Evolutionary conservation across 2,888 invertebrate genomes (phyloP).

Genomic region (Ormyrus pomaceus): DNA sequence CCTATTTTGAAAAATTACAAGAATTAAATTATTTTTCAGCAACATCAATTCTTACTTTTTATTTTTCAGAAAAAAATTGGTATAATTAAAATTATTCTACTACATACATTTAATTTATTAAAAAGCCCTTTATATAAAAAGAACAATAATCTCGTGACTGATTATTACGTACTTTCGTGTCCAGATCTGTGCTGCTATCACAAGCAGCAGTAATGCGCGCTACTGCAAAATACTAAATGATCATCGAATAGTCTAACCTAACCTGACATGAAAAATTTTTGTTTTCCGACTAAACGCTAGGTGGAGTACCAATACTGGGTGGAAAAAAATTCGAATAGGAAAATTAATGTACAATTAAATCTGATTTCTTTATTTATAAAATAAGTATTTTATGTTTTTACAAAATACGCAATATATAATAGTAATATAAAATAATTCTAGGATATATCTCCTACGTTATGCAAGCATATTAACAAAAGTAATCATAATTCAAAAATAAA

Average conservation of each 20-base stretch:
- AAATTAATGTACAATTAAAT: neutral
- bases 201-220: neutral
- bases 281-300: slow-evolving; percentile 2
- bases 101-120: too few species aligned
- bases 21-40: too few species aligned
- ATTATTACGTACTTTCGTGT: slow-evolving; percentile 34
- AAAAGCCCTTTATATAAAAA: neutral
- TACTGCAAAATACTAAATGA: slow-evolving; percentile 26
- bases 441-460: neutral
- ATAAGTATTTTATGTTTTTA: slow-evolving; percentile 12
- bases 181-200: neutral
- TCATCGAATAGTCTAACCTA: slow-evolving; percentile 2
- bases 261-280: neutral
- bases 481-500: slow-evolving; percentile 3
- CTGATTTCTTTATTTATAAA: slow-evolving; percentile 24
- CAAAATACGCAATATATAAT: neutral
- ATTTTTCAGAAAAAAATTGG: neutral
- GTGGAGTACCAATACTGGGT: slow-evolving; percentile 11
- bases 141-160: neutral
- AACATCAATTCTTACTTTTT: neutral
- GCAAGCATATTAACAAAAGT: slow-evolving; percentile 19
- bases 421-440: neutral
- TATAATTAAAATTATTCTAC: neutral
- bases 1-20: too few species aligned
- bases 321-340: slow-evolving; percentile 5